These are phyloP conservation scores for Erythrolamprus reginae DNA, from an alignment of 2,113 vertebrate species.

Conservation along the genomic window DNA sequence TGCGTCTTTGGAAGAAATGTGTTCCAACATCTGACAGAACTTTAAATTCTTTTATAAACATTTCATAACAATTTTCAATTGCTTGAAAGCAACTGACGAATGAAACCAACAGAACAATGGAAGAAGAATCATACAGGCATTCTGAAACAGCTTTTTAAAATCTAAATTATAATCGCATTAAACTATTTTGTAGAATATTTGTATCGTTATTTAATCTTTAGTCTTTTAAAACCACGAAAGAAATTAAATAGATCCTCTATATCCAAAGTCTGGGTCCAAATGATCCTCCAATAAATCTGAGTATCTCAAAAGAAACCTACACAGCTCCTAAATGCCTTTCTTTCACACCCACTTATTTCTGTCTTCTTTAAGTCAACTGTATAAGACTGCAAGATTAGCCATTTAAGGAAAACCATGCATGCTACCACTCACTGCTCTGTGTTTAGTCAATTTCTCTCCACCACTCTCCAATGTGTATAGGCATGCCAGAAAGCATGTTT, in stretches of 20 bases:
- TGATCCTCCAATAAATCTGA: slow-evolving; percentile 9
- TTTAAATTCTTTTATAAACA: neutral
- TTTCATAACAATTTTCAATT: neutral
- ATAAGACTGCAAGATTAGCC: slow-evolving; percentile 34
- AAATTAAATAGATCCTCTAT: neutral
- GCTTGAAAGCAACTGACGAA: neutral
- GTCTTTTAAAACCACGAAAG: neutral
- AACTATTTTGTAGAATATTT: neutral
- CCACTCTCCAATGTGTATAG: slow-evolving; percentile 11
- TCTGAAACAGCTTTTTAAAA: neutral
- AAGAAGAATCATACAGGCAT: neutral
- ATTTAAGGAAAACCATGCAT: slow-evolving; percentile 63
- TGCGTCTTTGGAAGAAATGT: neutral
- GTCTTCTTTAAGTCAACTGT: slow-evolving; percentile 38
- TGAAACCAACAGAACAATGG: neutral
- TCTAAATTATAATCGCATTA: neutral
- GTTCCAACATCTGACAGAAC: neutral
- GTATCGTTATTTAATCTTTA: neutral
- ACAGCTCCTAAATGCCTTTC: slow-evolving; percentile 2
- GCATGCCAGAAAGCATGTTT: slow-evolving; percentile 36
- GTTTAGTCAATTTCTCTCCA: slow-evolving; percentile 43
- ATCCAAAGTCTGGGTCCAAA: neutral
- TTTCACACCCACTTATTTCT: slow-evolving; percentile 27
- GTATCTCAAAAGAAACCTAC: slow-evolving; percentile 39
- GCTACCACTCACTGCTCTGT: slow-evolving; percentile 49